Base-by-base conservation (phyloP, 1,140 invertebrate species). In the Sipha flava region DNA sequence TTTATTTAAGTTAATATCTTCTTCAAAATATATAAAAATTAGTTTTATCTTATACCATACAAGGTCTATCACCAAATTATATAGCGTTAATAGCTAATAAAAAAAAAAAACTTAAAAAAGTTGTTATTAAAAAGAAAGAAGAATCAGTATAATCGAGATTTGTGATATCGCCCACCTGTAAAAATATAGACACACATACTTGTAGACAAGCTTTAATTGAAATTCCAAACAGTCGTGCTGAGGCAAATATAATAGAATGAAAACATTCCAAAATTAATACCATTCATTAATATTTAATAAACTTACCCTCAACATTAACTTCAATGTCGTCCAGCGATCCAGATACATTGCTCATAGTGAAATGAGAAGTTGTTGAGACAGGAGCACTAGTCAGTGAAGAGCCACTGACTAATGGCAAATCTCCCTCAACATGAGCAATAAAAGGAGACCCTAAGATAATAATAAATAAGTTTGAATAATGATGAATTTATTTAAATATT, bases 221-320 rank as follows among this genome's bases (percentile, higher is more conserved):
- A 59, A 59, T 57, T 40, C 52, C 72, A 49, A 34, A 49, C 23
- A 77, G 7, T 59, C 73, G 49, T 77, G 73, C 73, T 57, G 34
- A 59, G 52, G 31, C 73, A 77, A 57, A 77, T 40, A 77, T 43
- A 45, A 59, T 26, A 57, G n/a, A 77, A 57, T 59, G 73, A 77
- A 57, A 54, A 73, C 10, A 73, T 34, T 34, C 31, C 12, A 73
- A 34, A 77, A 59, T 18, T 26, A 52, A 73, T 45, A 40, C 43
- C 1, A 68, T 18, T 40, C 5, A 6, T 40, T 40, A 6, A 59
- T 57, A 26, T n/a, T 40, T 16, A 37, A 59, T 43, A 54, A 80
- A 85, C 88, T 90, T 90, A 96, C 94, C 94, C 91, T 96, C 94
- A 87, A 96, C 93, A 88, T 95, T 94, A 84, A 96, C 93, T 90